Percentiles rank a stretch among this genome's conserved stretches.
Conservation (phyloP, 1,140 invertebrate species). For the Apolygus lucorum region DNA sequence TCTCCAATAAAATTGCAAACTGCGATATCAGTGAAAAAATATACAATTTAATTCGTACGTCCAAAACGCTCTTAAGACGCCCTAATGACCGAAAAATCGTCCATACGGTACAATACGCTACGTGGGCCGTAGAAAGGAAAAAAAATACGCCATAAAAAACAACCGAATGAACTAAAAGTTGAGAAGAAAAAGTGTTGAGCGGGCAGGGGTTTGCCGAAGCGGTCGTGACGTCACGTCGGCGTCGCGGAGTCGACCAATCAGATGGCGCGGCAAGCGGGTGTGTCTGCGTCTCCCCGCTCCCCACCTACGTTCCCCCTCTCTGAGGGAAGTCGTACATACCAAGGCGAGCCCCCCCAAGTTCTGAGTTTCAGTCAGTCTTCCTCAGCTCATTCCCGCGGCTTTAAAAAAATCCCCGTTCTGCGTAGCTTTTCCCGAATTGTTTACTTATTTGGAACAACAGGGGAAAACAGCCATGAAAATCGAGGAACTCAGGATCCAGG, state of each 20-base stretch:
- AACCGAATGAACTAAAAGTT: background rate
- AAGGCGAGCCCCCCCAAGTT: constrained; percentile 10
- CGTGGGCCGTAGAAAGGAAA: too few relatives aligned
- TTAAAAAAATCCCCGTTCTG: too few relatives aligned
- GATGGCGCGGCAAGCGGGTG: background rate
- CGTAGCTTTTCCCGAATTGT: too few relatives aligned
- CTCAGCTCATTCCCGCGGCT: background rate
- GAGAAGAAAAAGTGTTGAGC: background rate
- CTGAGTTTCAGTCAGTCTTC: background rate
- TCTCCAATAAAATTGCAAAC: too few relatives aligned
- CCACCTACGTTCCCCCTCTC: background rate
- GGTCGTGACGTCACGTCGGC: background rate
- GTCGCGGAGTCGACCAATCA: background rate
- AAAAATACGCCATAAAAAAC: too few relatives aligned
- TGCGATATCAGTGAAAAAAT: too few relatives aligned
- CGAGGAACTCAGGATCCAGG: constrained; percentile 10
- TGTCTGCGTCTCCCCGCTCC: background rate
- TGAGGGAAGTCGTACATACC: background rate
- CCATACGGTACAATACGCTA: too few relatives aligned
- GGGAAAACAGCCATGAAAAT: constrained; percentile 15
- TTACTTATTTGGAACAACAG: too few relatives aligned
- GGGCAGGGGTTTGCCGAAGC: background rate
- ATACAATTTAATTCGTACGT: too few relatives aligned
- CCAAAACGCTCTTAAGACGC: too few relatives aligned
- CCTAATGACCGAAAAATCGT: too few relatives aligned